Percentiles rank a stretch among this genome's conserved stretches.
Evolutionary conservation across 2,888 invertebrate genomes (phyloP).

Genomic region (Drosophila mettleri): DNA sequence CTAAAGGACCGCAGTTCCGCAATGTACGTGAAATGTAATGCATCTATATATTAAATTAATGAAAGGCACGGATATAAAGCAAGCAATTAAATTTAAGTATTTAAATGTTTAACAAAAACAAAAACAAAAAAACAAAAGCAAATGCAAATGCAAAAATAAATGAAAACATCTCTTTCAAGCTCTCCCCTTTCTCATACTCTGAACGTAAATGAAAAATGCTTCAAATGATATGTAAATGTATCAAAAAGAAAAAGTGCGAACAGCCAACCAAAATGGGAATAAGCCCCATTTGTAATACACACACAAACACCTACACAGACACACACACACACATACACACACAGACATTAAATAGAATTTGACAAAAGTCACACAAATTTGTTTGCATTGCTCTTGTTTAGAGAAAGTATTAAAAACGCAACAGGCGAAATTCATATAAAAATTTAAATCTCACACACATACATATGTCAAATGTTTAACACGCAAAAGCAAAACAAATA

Average conservation of each 20-base stretch:
- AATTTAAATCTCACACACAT: constrained; percentile 16
- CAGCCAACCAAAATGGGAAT: constrained; percentile 8
- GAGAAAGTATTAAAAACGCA: constrained; percentile 58
- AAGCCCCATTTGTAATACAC: constrained; percentile 14
- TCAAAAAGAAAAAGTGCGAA: constrained; percentile 19
- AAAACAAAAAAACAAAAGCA: neutral
- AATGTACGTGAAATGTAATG: constrained; percentile 72
- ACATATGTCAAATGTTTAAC: neutral
- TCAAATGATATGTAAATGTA: constrained; percentile 40
- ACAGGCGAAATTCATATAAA: constrained; percentile 19
- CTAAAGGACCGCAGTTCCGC: constrained; percentile 76
- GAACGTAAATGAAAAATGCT: constrained; percentile 46
- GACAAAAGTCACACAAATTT: constrained; percentile 14
- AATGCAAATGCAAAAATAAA: neutral
- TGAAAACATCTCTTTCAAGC: constrained; percentile 49
- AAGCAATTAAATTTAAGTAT: constrained; percentile 79
- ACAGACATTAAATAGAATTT: neutral
- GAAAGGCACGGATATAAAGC: constrained; percentile 69
- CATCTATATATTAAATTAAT: constrained; percentile 73
- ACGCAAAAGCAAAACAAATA: constrained; percentile 17
- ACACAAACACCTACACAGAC: constrained; percentile 17
- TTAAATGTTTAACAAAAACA: constrained; percentile 68
- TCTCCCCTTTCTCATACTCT: constrained; percentile 54
- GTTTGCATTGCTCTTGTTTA: constrained; percentile 82
- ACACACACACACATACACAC: constrained; percentile 8